Percentiles rank a stretch among this genome's conserved stretches.
These are phyloP conservation scores for Drosophila persimilis DNA, from an alignment of 1,140 invertebrate genomes.

Conservation along the genomic window DNA sequence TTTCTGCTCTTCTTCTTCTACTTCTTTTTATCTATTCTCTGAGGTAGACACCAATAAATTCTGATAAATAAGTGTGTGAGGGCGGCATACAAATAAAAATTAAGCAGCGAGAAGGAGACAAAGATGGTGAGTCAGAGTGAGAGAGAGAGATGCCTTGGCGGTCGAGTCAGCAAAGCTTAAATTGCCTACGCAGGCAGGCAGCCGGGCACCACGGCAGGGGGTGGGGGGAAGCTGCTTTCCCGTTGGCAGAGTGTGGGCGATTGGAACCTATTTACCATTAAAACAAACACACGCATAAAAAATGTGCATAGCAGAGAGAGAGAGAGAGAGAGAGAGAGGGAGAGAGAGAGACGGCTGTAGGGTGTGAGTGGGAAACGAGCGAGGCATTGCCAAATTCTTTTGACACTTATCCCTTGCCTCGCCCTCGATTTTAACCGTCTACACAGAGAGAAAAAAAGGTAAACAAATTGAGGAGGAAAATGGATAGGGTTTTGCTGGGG, in stretches of 20 bases:
- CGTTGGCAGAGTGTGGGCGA: not conserved
- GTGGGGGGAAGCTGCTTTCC: not conserved
- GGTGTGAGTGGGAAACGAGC: slow-evolving; percentile 35
- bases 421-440: not conserved
- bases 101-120: slow-evolving; percentile 16
- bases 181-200: slow-evolving; percentile 69
- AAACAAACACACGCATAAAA: slow-evolving; percentile 73
- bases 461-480: not conserved
- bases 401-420: slow-evolving; percentile 76
- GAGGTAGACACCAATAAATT: slow-evolving; percentile 79
- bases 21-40: slow-evolving; percentile 62
- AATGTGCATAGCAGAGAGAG: slow-evolving; percentile 35
- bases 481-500: not conserved
- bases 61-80: slow-evolving; percentile 59
- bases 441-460: slow-evolving; percentile 7
- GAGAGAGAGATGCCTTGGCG: slow-evolving; percentile 36
- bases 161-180: slow-evolving; percentile 70
- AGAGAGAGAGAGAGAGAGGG: too few relatives aligned
- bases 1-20: not conserved
- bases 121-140: not conserved
- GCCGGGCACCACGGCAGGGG: not conserved
- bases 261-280: slow-evolving; percentile 60
- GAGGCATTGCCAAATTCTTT: slow-evolving; percentile 77
- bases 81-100: slow-evolving; percentile 39
- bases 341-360: not conserved